A percentile compares a stretch with the other conserved stretches of the same genome.
Evolutionary conservation across 2,113 vertebrate genomes (phyloP).

Genomic region (Elachura formosa): DNA sequence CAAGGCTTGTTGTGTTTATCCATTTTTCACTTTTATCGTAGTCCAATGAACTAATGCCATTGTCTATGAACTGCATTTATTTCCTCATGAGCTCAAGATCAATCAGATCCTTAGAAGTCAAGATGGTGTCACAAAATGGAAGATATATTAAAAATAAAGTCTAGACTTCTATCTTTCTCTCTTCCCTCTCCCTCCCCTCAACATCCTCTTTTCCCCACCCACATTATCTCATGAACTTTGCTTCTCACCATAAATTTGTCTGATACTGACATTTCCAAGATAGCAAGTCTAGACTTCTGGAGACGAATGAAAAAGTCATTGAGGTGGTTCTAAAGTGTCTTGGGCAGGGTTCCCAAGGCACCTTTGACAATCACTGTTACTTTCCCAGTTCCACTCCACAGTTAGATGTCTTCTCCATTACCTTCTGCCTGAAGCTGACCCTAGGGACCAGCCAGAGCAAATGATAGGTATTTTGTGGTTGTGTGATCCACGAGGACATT

Average conservation of each 20-base stretch:
- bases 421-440: not conserved
- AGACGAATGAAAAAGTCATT: conserved; percentile 44
- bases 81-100: conserved; percentile 13
- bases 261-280: conserved; percentile 60
- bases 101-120: conserved; percentile 12
- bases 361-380: not conserved
- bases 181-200: not conserved
- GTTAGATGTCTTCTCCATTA: not conserved
- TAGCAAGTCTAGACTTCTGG: conserved; percentile 62
- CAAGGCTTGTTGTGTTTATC: not conserved
- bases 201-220: not conserved
- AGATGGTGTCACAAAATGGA: conserved; percentile 18
- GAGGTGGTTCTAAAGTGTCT: conserved; percentile 41
- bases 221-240: conserved; percentile 55
- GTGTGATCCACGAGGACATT: not conserved
- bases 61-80: not conserved
- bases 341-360: conserved; percentile 31
- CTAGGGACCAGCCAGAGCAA: not conserved
- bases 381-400: not conserved
- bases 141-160: conserved; percentile 26
- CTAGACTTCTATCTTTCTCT: conserved; percentile 21
- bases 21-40: not conserved
- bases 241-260: conserved; percentile 64
- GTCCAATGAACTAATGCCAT: not conserved
- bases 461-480: not conserved